Conservation (phyloP, 2,888 invertebrate species). For the Meloe dianella region DNA sequence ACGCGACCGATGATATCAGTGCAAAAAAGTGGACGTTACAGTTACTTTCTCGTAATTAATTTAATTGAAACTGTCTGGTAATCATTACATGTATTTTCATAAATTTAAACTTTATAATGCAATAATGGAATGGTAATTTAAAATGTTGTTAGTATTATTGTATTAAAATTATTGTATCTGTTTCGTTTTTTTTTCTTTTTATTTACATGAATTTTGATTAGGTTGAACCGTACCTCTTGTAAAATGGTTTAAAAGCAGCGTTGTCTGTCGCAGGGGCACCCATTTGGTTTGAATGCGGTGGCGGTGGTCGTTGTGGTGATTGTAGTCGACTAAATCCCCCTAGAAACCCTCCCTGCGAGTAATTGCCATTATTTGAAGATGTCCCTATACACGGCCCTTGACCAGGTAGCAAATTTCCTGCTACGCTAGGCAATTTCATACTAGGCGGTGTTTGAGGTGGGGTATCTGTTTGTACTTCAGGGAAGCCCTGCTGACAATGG, state of each 20-base stretch:
- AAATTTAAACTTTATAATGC: constrained; percentile 4
- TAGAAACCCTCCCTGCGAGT: constrained; percentile 62
- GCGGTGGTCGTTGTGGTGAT: constrained; percentile 56
- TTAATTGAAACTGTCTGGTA: constrained; percentile 15
- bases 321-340: constrained; percentile 58
- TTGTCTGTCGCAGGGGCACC: constrained; percentile 59
- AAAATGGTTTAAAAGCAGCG: constrained; percentile 87
- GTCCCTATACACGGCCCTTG: constrained; percentile 58
- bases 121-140: background rate
- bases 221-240: constrained; percentile 75
- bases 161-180: background rate
- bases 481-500: constrained; percentile 75
- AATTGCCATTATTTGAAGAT: constrained; percentile 65
- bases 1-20: constrained; percentile 16
- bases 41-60: constrained; percentile 17
- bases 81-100: constrained; percentile 14
- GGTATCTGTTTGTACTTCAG: constrained; percentile 87
- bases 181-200: constrained; percentile 10
- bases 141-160: background rate
- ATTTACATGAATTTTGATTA: constrained; percentile 13
- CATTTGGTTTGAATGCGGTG: constrained; percentile 59
- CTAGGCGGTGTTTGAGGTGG: constrained; percentile 94
- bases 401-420: constrained; percentile 70
- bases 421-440: constrained; percentile 86
- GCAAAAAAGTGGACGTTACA: constrained; percentile 13